Evolutionary conservation across 2,113 vertebrate genomes (phyloP), one percentile per base, ranked within the genome.

Genomic region (Xerus inauris): DNA sequence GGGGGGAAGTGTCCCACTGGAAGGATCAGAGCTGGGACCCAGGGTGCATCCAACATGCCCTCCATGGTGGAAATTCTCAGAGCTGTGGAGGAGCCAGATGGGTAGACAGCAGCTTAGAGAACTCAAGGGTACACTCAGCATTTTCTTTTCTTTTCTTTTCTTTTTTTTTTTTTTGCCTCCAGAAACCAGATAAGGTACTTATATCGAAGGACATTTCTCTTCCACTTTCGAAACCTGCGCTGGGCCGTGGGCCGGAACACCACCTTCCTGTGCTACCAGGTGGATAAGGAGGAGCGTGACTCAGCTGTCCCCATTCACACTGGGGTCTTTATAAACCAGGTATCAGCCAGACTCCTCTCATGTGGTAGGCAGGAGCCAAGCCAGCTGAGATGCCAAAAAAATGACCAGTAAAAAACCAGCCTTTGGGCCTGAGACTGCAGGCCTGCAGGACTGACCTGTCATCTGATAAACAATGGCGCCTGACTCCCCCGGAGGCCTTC

Each of bases 211-310:
- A 51, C 10, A 2, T 97, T 95, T 80, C 3, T 0, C 24, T 45
- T 54, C 1, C 24, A 96, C 9, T 97, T 97, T 35, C 0, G 2
- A 6, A 93, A 93, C 49, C 2, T 73, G 0, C 0, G 0, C 0
- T 1, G 1, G 0, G 71, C 69, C 32, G 0, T 0, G 0, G 0
- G 1, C 5, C 72, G 65, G 20, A 51, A 40, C 0, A 11, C 1
- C 3, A 51, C 80, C 42, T 97, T 81, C 89, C 35, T 97, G 65
- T 97, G 94, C 82, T 97, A 16, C 22, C 2, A 30, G 16, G 94
- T 97, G 86, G 4, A 28, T 2, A 22, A 1, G 12, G 0, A 0
- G 5, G 0, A 6, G 3, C 0, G 2, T 0, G 0, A 1, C 17
- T 47, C 2, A 1, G 1, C 0, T 19, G 28, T 8, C 22, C 2